Evolutionary conservation across 2,113 vertebrate genomes (phyloP).

Genomic region (Odobenus rosmarus): DNA sequence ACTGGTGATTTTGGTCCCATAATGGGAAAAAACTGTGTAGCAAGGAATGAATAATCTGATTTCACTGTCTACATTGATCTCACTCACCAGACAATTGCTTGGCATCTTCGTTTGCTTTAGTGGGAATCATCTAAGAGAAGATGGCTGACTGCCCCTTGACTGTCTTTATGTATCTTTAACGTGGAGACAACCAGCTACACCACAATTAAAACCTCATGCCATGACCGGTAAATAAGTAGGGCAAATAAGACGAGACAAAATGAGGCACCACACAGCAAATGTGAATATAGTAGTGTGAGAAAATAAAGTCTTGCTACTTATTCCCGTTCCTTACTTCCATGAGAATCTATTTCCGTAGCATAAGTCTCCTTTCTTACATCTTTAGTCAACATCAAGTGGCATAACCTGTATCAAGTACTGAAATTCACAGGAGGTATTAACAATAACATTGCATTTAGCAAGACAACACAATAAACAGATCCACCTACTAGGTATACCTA

Average conservation of each 20-base stretch:
- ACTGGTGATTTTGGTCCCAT: background rate
- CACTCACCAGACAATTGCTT: slow-evolving; percentile 26
- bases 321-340: background rate
- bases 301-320: background rate
- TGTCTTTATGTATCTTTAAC: slow-evolving; percentile 6
- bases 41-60: background rate
- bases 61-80: slow-evolving; percentile 12
- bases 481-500: slow-evolving; percentile 43
- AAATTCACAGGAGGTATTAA: slow-evolving; percentile 27
- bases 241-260: background rate
- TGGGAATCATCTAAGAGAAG: background rate
- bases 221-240: slow-evolving; percentile 5
- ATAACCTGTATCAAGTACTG: background rate
- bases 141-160: background rate
- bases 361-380: background rate
- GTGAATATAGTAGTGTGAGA: background rate
- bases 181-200: background rate
- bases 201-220: slow-evolving; percentile 6
- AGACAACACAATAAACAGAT: slow-evolving; percentile 47
- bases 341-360: background rate
- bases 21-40: background rate
- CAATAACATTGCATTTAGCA: slow-evolving; percentile 31
- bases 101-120: background rate
- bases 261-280: background rate
- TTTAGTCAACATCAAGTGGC: slow-evolving; percentile 35